Conservation (phyloP, 2,797 vertebrate genomes). For the Orientallactaga sibirica region DNA sequence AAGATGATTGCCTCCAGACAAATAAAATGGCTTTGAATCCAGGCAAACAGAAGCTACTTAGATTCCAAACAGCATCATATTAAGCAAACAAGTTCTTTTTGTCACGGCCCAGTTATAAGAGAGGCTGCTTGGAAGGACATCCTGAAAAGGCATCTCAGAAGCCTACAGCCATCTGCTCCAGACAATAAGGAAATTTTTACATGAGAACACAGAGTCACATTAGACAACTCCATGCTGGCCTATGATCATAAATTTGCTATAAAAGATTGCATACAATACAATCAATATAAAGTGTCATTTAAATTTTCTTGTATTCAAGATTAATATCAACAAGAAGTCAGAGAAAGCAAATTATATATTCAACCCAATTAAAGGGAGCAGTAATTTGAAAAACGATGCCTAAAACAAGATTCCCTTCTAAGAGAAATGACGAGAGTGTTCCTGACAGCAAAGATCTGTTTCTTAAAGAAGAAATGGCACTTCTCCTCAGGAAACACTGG, state of each 20-base stretch:
- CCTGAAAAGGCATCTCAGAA: conserved; percentile 13
- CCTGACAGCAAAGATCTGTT: conserved; percentile 22
- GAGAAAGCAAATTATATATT: neutral
- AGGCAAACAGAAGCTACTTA: conserved; percentile 35
- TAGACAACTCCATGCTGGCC: conserved; percentile 24
- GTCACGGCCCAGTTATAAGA: neutral
- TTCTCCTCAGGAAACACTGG: conserved; percentile 21
- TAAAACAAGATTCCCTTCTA: conserved; percentile 45
- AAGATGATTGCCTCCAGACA: conserved; percentile 67
- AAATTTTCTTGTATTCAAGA: conserved; percentile 15
- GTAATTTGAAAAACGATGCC: neutral
- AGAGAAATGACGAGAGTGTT: neutral
- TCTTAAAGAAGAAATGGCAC: conserved; percentile 74
- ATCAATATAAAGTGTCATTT: conserved; percentile 42
- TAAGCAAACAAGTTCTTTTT: conserved; percentile 63
- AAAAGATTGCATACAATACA: neutral
- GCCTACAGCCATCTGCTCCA: conserved; percentile 59
- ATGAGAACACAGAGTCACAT: neutral
- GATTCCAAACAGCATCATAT: conserved; percentile 21
- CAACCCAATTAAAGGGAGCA: neutral
- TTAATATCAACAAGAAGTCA: neutral
- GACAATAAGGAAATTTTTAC: conserved; percentile 25
- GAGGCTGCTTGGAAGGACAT: conserved; percentile 34
- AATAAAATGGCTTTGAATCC: conserved; percentile 55
- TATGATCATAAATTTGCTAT: conserved; percentile 38